Evolutionary conservation across 2,888 invertebrate species (phyloP), one percentile per base, ranked within the genome.

Genomic region (Sphaerophoria rueppellii): DNA sequence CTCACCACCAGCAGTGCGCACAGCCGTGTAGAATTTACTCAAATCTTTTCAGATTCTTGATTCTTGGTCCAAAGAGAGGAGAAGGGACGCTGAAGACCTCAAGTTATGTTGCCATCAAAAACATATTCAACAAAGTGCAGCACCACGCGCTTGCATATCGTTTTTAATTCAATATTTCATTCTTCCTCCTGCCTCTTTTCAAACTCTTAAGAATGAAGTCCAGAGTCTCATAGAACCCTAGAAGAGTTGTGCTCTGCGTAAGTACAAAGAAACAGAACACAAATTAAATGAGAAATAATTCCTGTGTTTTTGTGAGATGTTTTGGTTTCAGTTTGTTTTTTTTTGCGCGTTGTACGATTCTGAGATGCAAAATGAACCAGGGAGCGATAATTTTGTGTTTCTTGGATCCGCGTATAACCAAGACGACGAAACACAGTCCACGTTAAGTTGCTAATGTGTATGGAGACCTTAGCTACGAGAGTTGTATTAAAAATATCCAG

Each of bases 111-210:
- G 43, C 7, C 43, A 43, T 6, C 43, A 43, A 11, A 43, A 55
- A 35, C 77, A 57, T 52, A 73, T 63, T 72, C 52, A 12, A 77
- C 81, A 77, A 85, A 81, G 61, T 81, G 71, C 24, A 24, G 24
- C 43, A 43, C 43, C 77, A 74, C 76, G 81, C 86, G 82, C 54
- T 86, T 78, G 58, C 81, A 74, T 86, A 86, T 82, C 74, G 86
- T 82, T 82, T 82, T 82, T 82, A 86, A 86, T 82, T 82, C 86
- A 82, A 86, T 86, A 86, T 78, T 82, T 86, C 82, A 86, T 86
- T 74, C 71, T 74, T 61, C 60, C 86, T 72, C 77, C 71, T 74
- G 54, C 60, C 57, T 74, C 35, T 40, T 50, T 74, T 57, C 69
- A 69, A 40, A 60, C 40, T 60, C 24, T 9, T 7, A 24, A 60